Evolutionary conservation across 2,797 vertebrate species (phyloP), one percentile per base, ranked within the genome.

Genomic region (Acipenser oxyrinchus): DNA sequence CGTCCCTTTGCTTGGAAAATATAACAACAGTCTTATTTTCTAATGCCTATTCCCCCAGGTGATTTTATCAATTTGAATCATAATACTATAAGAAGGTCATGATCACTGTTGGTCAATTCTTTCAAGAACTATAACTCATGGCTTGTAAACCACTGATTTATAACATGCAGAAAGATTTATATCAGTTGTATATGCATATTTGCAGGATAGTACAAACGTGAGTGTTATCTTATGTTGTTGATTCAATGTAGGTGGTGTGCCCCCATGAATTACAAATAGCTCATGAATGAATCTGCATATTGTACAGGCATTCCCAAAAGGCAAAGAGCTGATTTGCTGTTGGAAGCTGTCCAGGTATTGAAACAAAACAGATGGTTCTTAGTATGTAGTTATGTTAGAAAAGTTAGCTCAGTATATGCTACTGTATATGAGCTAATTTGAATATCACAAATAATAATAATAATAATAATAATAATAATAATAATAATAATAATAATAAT

Each of bases 361-460:
- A 13, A 70, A 18, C 74, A 37, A 37, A 37, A 37, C 61, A 71
- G 62, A 71, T 73, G 67, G 73, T 68, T 58, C 51, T 51, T 8
- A 67, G 52, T 61, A 37, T 66, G 72, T 66, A 68, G 62, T 68
- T 66, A 55, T 71, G 49, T 71, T 61, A 53, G 71, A 73, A 69
- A 77, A 71, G 71, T 79, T 77, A 75, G 72, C 73, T 68, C 62
- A 68, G 68, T 55, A 62, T 37, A 37, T 37, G 37, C 37, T 37
- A 37, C 37, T 37, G 37, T 50, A 55, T 71, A 63, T 71, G 66
- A 69, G 23, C 66, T 79, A 73, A 77, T 73, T 73, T 71, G 57
- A 69, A 72, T 71, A 73, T 64, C 61, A 18, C 15, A n/a, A 18
- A 18, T 18, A 18, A 18, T 1, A 18, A 18, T 18, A 18, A 18